Evolutionary conservation across 2,797 vertebrate species (phyloP).

Genomic region (Menidia menidia): DNA sequence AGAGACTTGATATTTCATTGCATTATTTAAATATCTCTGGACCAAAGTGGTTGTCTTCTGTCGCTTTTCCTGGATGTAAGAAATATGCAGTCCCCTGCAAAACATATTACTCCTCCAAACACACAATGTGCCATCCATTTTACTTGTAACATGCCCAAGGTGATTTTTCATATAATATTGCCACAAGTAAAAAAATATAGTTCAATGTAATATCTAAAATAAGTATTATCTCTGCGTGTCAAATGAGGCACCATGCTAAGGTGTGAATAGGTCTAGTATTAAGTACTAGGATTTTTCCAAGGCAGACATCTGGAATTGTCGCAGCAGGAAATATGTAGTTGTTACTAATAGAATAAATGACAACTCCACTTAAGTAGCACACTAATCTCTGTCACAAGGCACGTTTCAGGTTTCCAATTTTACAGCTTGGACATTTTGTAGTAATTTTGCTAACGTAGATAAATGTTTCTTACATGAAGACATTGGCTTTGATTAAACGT

Average conservation of each 20-base stretch:
- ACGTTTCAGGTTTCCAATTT: background rate
- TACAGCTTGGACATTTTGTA: constrained; percentile 6
- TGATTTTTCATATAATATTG: background rate
- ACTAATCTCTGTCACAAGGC: background rate
- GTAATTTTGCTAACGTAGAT: background rate
- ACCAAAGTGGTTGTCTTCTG: background rate
- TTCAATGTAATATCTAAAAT: no score
- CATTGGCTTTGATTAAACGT: background rate
- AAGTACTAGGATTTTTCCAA: constrained; percentile 1
- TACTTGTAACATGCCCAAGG: background rate
- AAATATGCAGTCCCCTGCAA: background rate
- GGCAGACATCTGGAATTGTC: background rate
- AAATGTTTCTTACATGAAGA: background rate
- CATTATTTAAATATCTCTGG: constrained; percentile 7
- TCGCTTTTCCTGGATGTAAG: background rate
- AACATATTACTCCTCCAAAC: background rate
- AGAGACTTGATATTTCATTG: constrained; percentile 9
- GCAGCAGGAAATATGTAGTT: constrained; percentile 11
- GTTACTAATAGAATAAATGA: background rate
- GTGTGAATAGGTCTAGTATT: background rate
- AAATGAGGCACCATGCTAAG: background rate
- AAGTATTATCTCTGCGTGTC: background rate
- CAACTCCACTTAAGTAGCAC: background rate
- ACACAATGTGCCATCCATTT: background rate
- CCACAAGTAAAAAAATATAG: background rate